Evolutionary conservation across 2,113 vertebrate genomes (phyloP), one percentile per base, ranked within the genome.

Genomic region (Benitochromis conjunctus): DNA sequence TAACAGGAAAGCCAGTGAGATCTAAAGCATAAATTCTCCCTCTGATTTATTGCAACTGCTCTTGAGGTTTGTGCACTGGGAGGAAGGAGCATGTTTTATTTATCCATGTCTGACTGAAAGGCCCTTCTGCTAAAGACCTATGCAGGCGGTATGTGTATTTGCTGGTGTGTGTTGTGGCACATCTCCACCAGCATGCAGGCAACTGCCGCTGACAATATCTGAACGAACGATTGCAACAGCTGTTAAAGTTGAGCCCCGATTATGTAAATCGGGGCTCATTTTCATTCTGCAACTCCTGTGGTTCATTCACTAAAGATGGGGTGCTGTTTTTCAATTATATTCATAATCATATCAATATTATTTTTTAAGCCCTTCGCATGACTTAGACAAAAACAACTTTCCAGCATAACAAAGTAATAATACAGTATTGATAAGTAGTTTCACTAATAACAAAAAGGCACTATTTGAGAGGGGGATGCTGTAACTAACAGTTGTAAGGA

Each of bases 1-100:
- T 92, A 78, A 87, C 71, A 51, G 88, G 80, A 89, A 86, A 76
- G 84, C 31, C 55, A 82, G 62, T 19, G 18, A 86, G 91, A 74
- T 87, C n/a, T 89, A 64, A 36, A 13, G 78, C 79, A 86, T 87
- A 41, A 24, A 80, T 46, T 1, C 60, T 60, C 55, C 53, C 34
- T 53, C 74, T 77, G 62, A 88, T 89, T 92, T 84, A 89, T 74
- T 43, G 88, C 48, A 80, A 76, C 41, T 36, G 34, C 58, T 83
- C 66, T 81, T 64, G 51, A 55, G 36, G 58, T 43, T 14, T 60
- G 62, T 71, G 74, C 55, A 12, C 38, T 80, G 71, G 60, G 55
- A 57, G 51, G 34, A 38, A 38, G 26, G 24, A 51, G 51, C 29
- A 43, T 66, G 80, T 83, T 78, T 81, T 83, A 62, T 90, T 82